phyloP scores from a whole-genome alignment of 2,888 invertebrate genomes.

The Epinotia demarniana region DNA sequence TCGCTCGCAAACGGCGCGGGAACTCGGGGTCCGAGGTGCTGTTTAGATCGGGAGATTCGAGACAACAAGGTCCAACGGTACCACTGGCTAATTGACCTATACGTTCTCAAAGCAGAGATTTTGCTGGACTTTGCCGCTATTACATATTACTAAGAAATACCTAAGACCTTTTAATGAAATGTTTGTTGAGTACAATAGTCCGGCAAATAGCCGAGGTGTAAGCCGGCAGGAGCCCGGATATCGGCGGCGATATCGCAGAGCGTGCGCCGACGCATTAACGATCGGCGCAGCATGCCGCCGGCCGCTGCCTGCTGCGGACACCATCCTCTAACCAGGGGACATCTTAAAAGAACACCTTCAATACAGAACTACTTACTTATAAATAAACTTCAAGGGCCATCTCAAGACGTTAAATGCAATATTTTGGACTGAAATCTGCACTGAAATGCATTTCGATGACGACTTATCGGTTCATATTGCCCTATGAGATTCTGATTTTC shows the following conservation, averaged over 20 bases:
- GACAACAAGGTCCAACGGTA: not conserved
- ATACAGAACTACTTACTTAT: not conserved
- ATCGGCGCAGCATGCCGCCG: slow-evolving; percentile 20
- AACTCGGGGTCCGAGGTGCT: not conserved
- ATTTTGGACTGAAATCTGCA: not conserved
- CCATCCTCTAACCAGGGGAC: not conserved
- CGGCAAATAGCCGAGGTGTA: not conserved
- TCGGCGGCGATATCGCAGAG: not conserved
- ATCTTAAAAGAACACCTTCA: not conserved
- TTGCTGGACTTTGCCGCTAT: not conserved
- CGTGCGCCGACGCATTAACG: slow-evolving; percentile 29
- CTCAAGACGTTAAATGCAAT: not conserved
- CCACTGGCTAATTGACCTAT: slow-evolving; percentile 19
- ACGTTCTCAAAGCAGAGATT: not conserved
- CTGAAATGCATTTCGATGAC: too few species aligned
- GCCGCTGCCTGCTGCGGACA: not conserved
- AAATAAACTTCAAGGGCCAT: not conserved
- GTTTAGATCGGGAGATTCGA: not conserved
- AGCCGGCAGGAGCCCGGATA: not conserved
- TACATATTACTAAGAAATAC: not conserved
- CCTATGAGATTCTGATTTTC: too few species aligned
- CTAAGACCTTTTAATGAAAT: not conserved
- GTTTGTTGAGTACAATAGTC: not conserved
- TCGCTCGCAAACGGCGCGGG: not conserved
- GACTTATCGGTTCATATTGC: too few species aligned